Evolutionary conservation across 1,140 invertebrate genomes (phyloP), one percentile per base, ranked within the genome.

Genomic region (Camponotus pennsylvanicus): DNA sequence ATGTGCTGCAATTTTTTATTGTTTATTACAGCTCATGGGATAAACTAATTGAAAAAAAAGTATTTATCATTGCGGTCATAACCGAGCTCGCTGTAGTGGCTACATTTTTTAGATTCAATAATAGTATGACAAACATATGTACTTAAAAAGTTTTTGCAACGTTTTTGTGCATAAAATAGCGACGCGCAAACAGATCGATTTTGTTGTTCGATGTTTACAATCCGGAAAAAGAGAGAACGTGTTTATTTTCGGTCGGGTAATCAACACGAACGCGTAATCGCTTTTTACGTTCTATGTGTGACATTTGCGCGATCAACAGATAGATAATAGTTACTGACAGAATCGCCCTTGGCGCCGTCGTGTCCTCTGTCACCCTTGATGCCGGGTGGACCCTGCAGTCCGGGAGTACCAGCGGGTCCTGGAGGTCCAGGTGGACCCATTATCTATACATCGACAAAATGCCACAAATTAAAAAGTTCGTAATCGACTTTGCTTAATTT

Each of bases 301-400:
- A 61, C 13, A n/a, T 13, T 27, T 27, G 15, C 40, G 40, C 27
- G 40, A 5, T 21, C 69, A 61, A 83, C 6, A 73, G 27, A 77
- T 90, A 61, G 69, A 76, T 73, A 85, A 85, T 71, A 80, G 64
- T 89, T 94, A 96, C 96, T 96, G 96, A 98, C 98, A 92, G 97
- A 95, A 95, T 98, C 98, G 90, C 98, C 98, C 95, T 99, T 98
- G 70, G 96, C 95, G 88, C 98, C 98, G 91, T 98, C 97, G 92
- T 97, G 96, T 91, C 98, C 98, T 95, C 97, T 96, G 92, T 98
- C 98, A 79, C 98, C 98, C 95, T 98, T 98, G 91, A 98, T 98
- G 88, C 98, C 98, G 55, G 98, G 98, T 64, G 98, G 98, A 63
- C 98, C 98, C 95, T 98, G 96, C 13, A 97, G 93, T 64, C 97